Conservation (phyloP, 2,113 vertebrate species). For the Irena cyanogastra region DNA sequence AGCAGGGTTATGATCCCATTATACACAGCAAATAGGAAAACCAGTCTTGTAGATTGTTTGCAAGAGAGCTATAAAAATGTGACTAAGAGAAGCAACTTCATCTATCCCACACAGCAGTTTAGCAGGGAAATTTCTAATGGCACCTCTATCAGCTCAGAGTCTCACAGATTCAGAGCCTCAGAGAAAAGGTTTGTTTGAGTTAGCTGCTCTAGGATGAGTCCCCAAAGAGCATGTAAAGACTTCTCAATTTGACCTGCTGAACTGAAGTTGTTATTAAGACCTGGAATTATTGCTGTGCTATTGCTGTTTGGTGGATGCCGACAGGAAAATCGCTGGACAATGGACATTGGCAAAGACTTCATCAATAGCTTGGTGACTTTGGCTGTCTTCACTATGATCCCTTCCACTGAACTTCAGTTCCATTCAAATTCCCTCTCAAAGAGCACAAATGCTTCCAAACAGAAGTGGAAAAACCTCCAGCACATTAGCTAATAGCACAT, state of each 20-base stretch:
- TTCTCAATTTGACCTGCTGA: background rate
- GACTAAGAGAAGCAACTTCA: background rate
- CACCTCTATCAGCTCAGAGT: background rate
- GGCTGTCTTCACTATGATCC: background rate
- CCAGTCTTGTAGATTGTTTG: background rate
- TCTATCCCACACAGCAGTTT: background rate
- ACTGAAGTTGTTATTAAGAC: background rate
- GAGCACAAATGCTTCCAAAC: conserved; percentile 40
- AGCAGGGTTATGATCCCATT: conserved; percentile 42
- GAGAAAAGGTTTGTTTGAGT: background rate
- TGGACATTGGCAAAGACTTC: background rate
- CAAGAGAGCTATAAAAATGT: conserved; percentile 29
- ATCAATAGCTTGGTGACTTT: conserved; percentile 7
- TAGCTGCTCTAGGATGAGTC: background rate
- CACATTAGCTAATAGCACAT: conserved; percentile 56
- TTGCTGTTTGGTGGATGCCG: background rate
- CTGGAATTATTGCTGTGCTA: background rate
- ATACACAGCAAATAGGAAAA: background rate
- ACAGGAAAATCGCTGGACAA: background rate
- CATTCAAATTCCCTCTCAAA: conserved; percentile 19
- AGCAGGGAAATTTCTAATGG: background rate
- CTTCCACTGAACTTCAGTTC: conserved; percentile 6
- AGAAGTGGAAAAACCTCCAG: conserved; percentile 27
- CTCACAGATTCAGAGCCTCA: background rate
- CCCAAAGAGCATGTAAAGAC: background rate